phyloP scores from a whole-genome alignment of 1,140 invertebrate genomes.

The Acyrthosiphon pisum region DNA sequence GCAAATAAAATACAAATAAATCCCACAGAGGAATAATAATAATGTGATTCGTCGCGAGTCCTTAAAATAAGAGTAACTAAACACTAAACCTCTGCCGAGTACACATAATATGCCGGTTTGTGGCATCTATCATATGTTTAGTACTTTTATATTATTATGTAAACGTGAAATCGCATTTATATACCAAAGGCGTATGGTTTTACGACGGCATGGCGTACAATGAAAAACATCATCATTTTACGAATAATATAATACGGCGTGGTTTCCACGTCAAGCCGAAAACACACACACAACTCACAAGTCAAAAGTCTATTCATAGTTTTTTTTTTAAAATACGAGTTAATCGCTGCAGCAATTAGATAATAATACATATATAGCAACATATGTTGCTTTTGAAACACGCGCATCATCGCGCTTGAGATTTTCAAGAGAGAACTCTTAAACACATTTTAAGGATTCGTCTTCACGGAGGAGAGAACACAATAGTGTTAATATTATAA shows the following conservation, averaged over 20 bases:
- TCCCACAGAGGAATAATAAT: background rate
- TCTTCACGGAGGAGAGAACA: background rate
- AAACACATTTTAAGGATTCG: conserved; percentile 1
- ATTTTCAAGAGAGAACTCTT: conserved; percentile 31
- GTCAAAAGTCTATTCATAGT: conserved; percentile 2
- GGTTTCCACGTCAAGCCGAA: background rate
- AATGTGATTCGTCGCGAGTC: background rate
- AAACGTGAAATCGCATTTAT: background rate
- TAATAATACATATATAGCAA: background rate
- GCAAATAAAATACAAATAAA: conserved; percentile 6
- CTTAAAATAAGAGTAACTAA: conserved; percentile 24
- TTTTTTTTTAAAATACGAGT: background rate
- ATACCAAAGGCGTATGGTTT: background rate
- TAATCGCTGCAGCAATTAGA: background rate
- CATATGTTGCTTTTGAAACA: background rate
- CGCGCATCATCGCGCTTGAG: conserved; percentile 3
- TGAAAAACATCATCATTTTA: conserved; percentile 23
- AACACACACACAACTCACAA: background rate
- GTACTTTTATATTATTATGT: background rate
- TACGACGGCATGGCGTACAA: background rate
- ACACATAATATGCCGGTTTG: background rate
- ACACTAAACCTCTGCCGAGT: background rate
- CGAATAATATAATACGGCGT: conserved; percentile 10
- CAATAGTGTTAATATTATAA: conserved; percentile 39
- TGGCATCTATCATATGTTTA: background rate